phyloP scores from a whole-genome alignment of 1,140 invertebrate genomes.

The Xylocopa sonorina region DNA sequence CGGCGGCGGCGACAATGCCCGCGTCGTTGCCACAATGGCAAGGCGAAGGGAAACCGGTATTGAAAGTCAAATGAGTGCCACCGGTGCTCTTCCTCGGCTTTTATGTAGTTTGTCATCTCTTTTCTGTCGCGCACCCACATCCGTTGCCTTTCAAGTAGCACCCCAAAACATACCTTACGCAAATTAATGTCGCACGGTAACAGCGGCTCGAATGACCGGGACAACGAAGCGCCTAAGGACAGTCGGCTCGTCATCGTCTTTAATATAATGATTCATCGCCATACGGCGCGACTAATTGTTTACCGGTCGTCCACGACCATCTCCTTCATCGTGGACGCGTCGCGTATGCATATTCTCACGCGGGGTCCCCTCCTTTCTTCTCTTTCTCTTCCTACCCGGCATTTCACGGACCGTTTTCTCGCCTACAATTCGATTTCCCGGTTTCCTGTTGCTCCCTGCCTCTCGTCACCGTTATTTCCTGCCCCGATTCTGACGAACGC shows the following conservation, averaged over 20 bases:
- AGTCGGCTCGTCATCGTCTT: conserved; percentile 63
- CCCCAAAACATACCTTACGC: conserved; percentile 69
- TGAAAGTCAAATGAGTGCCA: conserved; percentile 66
- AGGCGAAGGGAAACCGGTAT: conserved; percentile 60
- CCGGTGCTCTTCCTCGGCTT: conserved; percentile 30
- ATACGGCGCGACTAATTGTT: conserved; percentile 70
- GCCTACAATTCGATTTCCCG: conserved; percentile 40
- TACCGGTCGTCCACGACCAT: conserved; percentile 62
- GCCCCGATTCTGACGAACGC: neutral
- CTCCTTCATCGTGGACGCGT: conserved; percentile 41
- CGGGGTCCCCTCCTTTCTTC: conserved; percentile 51
- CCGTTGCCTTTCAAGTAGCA: conserved; percentile 63
- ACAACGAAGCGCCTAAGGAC: conserved; percentile 55
- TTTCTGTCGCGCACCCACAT: conserved; percentile 67
- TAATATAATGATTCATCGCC: conserved; percentile 70
- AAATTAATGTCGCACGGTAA: conserved; percentile 69
- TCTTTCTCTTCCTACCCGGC: conserved; percentile 22
- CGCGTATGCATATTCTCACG: conserved; percentile 55
- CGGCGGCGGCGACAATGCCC: conserved; percentile 60
- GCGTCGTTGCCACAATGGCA: conserved; percentile 57
- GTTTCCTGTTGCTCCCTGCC: conserved; percentile 14
- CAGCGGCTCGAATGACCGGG: conserved; percentile 49
- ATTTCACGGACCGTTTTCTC: conserved; percentile 46
- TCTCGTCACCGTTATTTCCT: neutral
- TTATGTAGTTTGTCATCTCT: conserved; percentile 54